These are phyloP conservation scores for Siphamia tubifer DNA, from an alignment of 2,113 vertebrate genomes.

Conservation along the genomic window DNA sequence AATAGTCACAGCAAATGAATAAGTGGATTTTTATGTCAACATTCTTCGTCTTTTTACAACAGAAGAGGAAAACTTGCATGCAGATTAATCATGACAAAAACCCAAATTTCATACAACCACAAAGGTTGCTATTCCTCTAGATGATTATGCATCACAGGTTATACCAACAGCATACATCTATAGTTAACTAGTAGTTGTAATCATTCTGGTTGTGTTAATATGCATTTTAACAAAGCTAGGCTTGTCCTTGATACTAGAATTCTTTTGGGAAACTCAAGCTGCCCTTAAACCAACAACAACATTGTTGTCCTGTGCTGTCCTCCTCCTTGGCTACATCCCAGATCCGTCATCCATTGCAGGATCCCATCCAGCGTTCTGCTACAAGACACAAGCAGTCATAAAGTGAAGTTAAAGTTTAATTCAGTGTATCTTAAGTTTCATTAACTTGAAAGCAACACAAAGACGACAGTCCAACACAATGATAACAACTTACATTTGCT, in stretches of 20 bases:
- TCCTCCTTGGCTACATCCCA: conserved; percentile 65
- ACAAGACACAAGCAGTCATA: background rate
- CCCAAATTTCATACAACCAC: background rate
- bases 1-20: no score
- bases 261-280: background rate
- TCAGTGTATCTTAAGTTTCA: background rate
- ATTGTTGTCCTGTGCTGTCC: background rate
- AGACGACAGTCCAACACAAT: background rate
- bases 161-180: background rate
- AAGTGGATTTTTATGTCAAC: no score
- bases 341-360: conserved; percentile 63
- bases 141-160: background rate
- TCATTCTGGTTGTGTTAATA: background rate
- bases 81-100: background rate
- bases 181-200: no score
- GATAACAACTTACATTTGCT: conserved; percentile 34
- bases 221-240: background rate
- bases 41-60: no score
- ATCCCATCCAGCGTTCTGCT: conserved; percentile 46
- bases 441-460: background rate
- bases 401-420: no score
- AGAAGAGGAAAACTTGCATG: background rate
- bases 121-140: background rate
- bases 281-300: background rate
- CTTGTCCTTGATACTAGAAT: background rate